Conservation (phyloP, 2,888 invertebrate genomes). For the Platycheirus rosarum region DNA sequence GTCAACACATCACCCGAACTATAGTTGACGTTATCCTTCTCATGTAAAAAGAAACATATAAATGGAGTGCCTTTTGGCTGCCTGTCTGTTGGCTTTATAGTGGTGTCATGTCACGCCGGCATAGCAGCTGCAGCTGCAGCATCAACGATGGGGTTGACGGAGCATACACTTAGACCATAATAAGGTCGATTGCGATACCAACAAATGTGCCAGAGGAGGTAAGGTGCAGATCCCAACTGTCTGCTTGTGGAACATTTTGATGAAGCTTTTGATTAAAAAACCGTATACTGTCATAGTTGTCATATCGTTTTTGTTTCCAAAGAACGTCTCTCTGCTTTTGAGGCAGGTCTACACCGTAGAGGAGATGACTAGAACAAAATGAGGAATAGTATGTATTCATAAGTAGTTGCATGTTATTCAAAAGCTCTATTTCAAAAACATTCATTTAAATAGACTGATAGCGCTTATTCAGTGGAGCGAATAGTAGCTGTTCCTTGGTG, state of each 20-base stretch:
- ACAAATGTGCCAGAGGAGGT: slow-evolving; percentile 15
- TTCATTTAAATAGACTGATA: not conserved
- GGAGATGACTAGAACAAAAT: slow-evolving; percentile 7
- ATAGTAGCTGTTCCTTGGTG: too few relatives aligned
- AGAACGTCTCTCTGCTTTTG: slow-evolving; percentile 12
- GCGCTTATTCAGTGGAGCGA: not conserved
- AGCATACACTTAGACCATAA: slow-evolving; percentile 23
- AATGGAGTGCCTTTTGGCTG: slow-evolving; percentile 34
- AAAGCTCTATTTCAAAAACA: not conserved
- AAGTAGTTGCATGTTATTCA: slow-evolving; percentile 1
- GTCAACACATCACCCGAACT: slow-evolving; percentile 19
- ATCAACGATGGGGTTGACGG: slow-evolving; percentile 2
- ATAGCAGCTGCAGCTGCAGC: slow-evolving; percentile 4
- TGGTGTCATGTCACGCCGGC: slow-evolving; percentile 23
- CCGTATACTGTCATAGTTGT: slow-evolving; percentile 24
- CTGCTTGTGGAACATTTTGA: slow-evolving; percentile 24
- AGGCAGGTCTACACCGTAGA: slow-evolving; percentile 21
- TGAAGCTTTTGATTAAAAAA: slow-evolving; percentile 41
- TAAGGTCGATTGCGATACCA: slow-evolving; percentile 35
- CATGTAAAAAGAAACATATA: slow-evolving; percentile 15
- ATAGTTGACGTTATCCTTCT: slow-evolving; percentile 18
- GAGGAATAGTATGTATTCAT: not conserved
- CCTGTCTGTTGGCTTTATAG: slow-evolving; percentile 30
- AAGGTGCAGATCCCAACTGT: not conserved
- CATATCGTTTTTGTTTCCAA: slow-evolving; percentile 30